Conservation (phyloP, 2,888 invertebrate genomes). For the Scrobipalpa atriplicella region DNA sequence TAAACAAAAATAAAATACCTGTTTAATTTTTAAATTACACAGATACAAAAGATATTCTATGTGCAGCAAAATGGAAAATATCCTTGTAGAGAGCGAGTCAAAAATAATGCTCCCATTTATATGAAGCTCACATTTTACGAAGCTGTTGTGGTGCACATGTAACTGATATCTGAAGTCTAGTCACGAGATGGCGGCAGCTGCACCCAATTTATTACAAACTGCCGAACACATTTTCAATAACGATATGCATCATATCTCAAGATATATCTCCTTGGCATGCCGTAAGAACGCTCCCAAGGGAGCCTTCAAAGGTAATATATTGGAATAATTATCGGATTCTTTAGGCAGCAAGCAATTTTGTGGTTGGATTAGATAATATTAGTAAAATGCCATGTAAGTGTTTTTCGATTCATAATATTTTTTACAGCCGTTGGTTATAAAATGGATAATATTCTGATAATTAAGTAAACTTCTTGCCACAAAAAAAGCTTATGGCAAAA, state of each 20-base stretch:
- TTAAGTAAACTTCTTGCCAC: no score
- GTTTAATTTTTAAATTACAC: no score
- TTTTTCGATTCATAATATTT: background rate
- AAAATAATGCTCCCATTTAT: background rate
- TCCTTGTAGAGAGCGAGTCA: no score
- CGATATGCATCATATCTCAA: slow-evolving; percentile 46
- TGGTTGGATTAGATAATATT: background rate
- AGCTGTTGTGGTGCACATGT: slow-evolving; percentile 41
- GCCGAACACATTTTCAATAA: slow-evolving; percentile 48
- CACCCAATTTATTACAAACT: slow-evolving; percentile 60
- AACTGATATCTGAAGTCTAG: slow-evolving; percentile 42
- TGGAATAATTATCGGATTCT: background rate
- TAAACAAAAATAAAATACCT: no score
- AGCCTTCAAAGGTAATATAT: background rate
- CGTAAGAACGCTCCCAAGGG: background rate
- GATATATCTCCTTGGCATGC: slow-evolving; percentile 20
- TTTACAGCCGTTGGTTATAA: background rate
- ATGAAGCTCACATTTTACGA: slow-evolving; percentile 8
- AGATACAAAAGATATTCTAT: no score
- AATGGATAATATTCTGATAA: background rate
- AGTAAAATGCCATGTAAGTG: background rate
- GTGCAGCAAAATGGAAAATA: no score
- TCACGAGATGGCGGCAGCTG: slow-evolving; percentile 58
- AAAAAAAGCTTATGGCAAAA: no score
- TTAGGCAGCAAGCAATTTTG: background rate